A percentile compares a stretch with the other conserved stretches of the same genome.
Evolutionary conservation across 2,888 invertebrate species (phyloP).

Genomic region (Hypena proboscidalis): DNA sequence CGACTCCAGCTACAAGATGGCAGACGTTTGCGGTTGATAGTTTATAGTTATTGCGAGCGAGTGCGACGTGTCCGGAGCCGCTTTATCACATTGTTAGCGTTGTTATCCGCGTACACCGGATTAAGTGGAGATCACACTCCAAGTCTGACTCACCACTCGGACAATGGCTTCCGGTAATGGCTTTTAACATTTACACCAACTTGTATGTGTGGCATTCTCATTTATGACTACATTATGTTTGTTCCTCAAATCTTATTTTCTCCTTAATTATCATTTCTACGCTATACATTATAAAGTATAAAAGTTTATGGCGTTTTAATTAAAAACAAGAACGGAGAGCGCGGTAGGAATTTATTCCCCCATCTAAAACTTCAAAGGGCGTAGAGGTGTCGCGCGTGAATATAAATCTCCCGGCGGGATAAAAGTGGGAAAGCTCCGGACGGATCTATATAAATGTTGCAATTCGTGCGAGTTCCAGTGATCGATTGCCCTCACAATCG

Average conservation of each 20-base stretch:
- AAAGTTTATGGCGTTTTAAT: conserved; percentile 75
- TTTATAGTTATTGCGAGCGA: conserved; percentile 84
- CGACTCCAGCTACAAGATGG: conserved; percentile 81
- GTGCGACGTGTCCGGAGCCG: conserved; percentile 77
- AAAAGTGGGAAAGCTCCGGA: conserved; percentile 67
- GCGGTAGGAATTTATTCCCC: conserved; percentile 72
- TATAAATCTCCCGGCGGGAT: conserved; percentile 76
- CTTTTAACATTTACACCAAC: conserved; percentile 62
- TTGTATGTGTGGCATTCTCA: conserved; percentile 45
- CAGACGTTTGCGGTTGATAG: conserved; percentile 84
- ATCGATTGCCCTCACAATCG: conserved; percentile 73
- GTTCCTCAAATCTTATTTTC: conserved; percentile 35
- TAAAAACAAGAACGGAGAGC: conserved; percentile 71
- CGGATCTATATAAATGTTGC: conserved; percentile 77
- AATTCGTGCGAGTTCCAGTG: conserved; percentile 69
- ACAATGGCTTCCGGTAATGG: conserved; percentile 70
- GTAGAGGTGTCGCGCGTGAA: conserved; percentile 73
- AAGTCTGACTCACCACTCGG: conserved; percentile 53
- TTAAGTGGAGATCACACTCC: conserved; percentile 76
- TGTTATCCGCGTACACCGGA: conserved; percentile 80
- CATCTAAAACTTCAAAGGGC: conserved; percentile 80
- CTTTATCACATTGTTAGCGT: conserved; percentile 84
- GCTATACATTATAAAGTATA: conserved; percentile 54
- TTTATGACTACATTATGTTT: conserved; percentile 34
- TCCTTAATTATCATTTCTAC: conserved; percentile 43